Evolutionary conservation across 2,888 invertebrate species (phyloP), one percentile per base, ranked within the genome.

Genomic region (Argynnis bischoffii): DNA sequence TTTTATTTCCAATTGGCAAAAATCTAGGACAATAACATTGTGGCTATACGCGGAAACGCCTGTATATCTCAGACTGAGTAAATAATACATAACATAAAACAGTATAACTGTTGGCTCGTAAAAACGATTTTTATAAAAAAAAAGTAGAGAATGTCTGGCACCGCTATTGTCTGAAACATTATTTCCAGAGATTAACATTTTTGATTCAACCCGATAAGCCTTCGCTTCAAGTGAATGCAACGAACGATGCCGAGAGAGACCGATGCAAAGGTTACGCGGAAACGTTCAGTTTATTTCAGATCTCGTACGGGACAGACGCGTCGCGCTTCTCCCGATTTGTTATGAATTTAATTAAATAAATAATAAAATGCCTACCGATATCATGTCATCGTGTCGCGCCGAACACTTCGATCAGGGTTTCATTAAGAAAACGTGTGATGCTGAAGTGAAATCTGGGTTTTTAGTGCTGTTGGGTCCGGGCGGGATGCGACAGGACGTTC

Each of bases 361-460:
- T 80, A 84, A 74, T 79, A 78, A 81, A 82, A 90, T 90, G 90
- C 89, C 90, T 74, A 85, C 87, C 41, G 88, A 90, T 77, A 80
- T 90, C 61, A 86, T 88, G 82, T 72, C 89, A 64, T 77, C 81
- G 67, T 86, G 83, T 74, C 82, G 78, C 54, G 74, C 81, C 50
- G 86, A 86, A 79, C 81, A 87, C 81, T 84, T 93, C 86, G 75
- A 90, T 73, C 81, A 88, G 83, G 77, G 78, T 70, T 81, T 82
- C 64, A 78, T 73, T 65, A 87, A 82, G 72, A 87, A 83, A 78
- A 77, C 81, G 13, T 78, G 79, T 81, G 93, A 94, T 79, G 94
- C 94, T 15, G 95, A 95, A 83, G 89, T 94, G 70, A 95, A 94
- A 85, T 93, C 93, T 71, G 95, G 95, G n/a, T 93, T 94, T 78